phyloP scores from a whole-genome alignment of 1,140 invertebrate genomes.

The Pararge aegeria region DNA sequence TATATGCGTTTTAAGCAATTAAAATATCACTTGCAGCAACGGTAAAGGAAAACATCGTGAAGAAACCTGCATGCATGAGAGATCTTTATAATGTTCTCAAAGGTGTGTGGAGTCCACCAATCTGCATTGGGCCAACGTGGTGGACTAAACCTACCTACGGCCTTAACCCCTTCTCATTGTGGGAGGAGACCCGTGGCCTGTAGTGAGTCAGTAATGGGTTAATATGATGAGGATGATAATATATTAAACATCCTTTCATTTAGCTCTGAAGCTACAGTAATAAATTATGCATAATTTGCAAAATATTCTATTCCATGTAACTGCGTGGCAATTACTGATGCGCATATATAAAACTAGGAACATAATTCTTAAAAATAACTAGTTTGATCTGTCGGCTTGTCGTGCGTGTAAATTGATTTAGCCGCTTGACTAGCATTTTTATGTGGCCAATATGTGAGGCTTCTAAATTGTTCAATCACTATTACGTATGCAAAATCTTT shows the following conservation, averaged over 20 bases:
- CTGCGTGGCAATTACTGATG: constrained; percentile 14
- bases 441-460: constrained; percentile 19
- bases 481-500: constrained; percentile 7
- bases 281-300: constrained; percentile 20
- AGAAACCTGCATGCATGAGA: no score
- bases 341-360: constrained; percentile 17
- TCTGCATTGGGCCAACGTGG: no score
- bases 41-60: no score
- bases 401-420: constrained; percentile 25
- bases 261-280: not conserved
- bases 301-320: constrained; percentile 14
- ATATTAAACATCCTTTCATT: not conserved
- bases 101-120: no score
- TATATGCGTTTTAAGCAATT: no score
- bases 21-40: no score
- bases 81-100: no score
- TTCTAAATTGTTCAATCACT: constrained; percentile 23
- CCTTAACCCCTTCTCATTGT: no score
- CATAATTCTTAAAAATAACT: constrained; percentile 16
- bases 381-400: constrained; percentile 16
- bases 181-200: no score
- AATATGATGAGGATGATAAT: not conserved
- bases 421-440: constrained; percentile 20
- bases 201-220: no score
- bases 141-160: no score